These are phyloP conservation scores for Acropternis orthonyx DNA, from an alignment of 2,797 vertebrate genomes.

Conservation along the genomic window DNA sequence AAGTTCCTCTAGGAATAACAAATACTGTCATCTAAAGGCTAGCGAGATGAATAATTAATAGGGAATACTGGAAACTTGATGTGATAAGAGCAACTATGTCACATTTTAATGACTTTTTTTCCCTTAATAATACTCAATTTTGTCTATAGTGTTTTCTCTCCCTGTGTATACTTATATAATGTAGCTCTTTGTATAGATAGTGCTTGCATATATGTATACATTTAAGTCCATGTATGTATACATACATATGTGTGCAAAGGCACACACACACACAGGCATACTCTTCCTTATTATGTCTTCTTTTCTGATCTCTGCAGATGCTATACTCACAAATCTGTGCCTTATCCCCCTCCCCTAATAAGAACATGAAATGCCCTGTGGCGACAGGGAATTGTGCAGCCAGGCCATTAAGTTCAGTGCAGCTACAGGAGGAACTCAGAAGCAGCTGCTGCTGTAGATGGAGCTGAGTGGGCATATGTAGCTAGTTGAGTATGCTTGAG, in stretches of 20 bases:
- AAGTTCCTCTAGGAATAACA: not conserved
- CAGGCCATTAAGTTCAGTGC: slow-evolving; percentile 34
- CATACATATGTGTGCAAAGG: fast-evolving
- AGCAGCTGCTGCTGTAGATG: slow-evolving; percentile 40
- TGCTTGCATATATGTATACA: not conserved
- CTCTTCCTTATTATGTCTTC: not conserved
- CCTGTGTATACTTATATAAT: fast-evolving
- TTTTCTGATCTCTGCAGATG: not conserved
- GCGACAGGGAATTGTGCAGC: not conserved
- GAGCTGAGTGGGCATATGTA: slow-evolving; percentile 42
- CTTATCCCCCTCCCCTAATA: not conserved
- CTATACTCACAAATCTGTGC: not conserved
- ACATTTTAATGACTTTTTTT: not conserved
- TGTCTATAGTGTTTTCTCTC: not conserved
- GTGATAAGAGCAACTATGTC: not conserved
- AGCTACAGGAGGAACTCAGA: slow-evolving; percentile 21
- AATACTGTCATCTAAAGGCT: not conserved
- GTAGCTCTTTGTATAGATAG: not conserved
- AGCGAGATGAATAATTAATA: slow-evolving; percentile 30
- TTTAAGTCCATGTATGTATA: not conserved
- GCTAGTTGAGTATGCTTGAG: slow-evolving; percentile 3
- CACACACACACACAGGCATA: fast-evolving
- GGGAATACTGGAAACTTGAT: not conserved
- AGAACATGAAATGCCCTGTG: slow-evolving; percentile 26
- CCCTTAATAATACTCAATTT: not conserved